Evolutionary conservation across 2,113 vertebrate species (phyloP).

Genomic region (Galbula dea): DNA sequence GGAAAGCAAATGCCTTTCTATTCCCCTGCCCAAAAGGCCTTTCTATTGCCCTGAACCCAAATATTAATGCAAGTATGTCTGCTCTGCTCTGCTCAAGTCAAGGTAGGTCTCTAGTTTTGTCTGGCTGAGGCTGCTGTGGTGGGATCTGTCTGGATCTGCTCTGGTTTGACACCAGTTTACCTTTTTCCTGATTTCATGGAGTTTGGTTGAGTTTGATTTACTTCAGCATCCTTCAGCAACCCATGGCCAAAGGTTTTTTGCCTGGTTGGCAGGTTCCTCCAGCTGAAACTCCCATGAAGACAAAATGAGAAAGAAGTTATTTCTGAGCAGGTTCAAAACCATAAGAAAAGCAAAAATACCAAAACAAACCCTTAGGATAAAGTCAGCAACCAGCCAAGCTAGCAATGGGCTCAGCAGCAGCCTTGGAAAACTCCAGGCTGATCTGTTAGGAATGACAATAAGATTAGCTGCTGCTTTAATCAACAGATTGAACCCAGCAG

Average conservation of each 20-base stretch:
- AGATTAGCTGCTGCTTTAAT: conserved; percentile 52
- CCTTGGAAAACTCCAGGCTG: neutral
- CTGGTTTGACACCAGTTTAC: neutral
- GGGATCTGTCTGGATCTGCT: neutral
- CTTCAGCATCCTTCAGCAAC: neutral
- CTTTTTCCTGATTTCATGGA: neutral
- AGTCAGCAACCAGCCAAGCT: neutral
- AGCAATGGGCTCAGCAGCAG: neutral
- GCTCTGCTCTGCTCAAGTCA: neutral
- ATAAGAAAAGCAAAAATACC: neutral
- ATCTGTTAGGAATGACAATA: conserved; percentile 31
- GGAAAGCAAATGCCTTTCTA: neutral
- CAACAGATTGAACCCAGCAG: conserved; percentile 19
- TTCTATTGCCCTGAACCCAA: neutral
- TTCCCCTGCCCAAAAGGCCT: neutral
- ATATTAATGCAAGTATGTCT: neutral
- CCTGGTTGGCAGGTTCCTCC: neutral
- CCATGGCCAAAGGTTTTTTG: neutral
- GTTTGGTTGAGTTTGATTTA: neutral
- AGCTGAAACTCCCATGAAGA: neutral
- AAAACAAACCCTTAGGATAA: neutral
- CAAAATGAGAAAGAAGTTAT: neutral
- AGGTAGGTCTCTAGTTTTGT: neutral
- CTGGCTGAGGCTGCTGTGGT: neutral
- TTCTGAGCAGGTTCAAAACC: neutral